phyloP scores from a whole-genome alignment of 2,888 invertebrate genomes.

The Ditylenchus weischeri region DNA sequence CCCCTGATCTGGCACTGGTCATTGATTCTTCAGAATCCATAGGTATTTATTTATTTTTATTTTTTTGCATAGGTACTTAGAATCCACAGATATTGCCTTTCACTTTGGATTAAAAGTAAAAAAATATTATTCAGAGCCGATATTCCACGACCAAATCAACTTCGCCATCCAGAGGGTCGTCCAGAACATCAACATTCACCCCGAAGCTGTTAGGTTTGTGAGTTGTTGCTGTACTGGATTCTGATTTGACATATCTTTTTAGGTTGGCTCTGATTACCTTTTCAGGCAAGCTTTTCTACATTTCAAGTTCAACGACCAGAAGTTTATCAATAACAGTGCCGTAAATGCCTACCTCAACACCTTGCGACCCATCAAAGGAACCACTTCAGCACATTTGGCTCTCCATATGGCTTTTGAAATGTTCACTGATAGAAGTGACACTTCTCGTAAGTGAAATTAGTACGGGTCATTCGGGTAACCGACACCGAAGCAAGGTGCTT shows the following conservation, averaged over 20 bases:
- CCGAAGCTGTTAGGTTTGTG: slow-evolving; percentile 51
- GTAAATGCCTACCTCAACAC: slow-evolving; percentile 45
- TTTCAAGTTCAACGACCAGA: slow-evolving; percentile 51
- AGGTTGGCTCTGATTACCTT: slow-evolving; percentile 51
- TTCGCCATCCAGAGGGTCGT: slow-evolving; percentile 50
- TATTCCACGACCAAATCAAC: slow-evolving; percentile 50
- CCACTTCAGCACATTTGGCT: slow-evolving; percentile 51
- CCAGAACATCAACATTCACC: slow-evolving; percentile 54
- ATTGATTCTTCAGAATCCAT: slow-evolving; percentile 56
- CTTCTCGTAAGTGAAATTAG: neutral
- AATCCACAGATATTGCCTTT: too few species aligned
- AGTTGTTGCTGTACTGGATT: neutral
- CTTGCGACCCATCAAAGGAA: slow-evolving; percentile 51
- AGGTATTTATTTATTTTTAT: too few species aligned
- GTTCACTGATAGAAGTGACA: slow-evolving; percentile 31
- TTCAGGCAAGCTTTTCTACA: slow-evolving; percentile 49
- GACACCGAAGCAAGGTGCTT: too few species aligned
- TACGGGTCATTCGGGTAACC: too few species aligned
- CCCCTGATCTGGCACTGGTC: slow-evolving; percentile 52
- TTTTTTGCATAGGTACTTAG: too few species aligned
- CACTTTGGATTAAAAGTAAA: too few species aligned
- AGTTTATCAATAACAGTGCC: slow-evolving; percentile 47
- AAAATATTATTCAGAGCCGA: slow-evolving; percentile 32
- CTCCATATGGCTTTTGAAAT: slow-evolving; percentile 46
- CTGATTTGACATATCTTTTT: slow-evolving; percentile 16